Percentiles rank a stretch among this genome's conserved stretches.
These are phyloP conservation scores for Aspidiotus rigidus DNA, from an alignment of 2,888 invertebrate species.

Conservation along the genomic window DNA sequence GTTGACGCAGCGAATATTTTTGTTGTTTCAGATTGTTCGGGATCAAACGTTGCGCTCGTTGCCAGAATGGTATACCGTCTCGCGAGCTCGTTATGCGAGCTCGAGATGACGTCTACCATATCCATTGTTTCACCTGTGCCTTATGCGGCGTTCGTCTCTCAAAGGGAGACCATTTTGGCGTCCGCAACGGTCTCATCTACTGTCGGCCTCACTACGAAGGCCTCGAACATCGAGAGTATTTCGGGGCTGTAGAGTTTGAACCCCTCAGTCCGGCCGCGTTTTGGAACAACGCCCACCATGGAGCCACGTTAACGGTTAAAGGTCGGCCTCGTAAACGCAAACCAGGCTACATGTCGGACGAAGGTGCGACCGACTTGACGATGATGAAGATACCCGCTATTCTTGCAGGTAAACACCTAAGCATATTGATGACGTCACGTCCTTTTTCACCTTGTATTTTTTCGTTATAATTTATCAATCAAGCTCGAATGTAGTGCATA, in stretches of 20 bases:
- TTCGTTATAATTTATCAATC: not conserved
- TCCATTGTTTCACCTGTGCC: slow-evolving; percentile 80
- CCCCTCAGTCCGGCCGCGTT: slow-evolving; percentile 44
- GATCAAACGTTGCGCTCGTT: slow-evolving; percentile 74
- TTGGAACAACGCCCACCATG: slow-evolving; percentile 45
- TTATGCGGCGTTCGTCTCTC: slow-evolving; percentile 72
- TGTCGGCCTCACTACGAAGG: slow-evolving; percentile 61
- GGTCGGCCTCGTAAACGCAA: slow-evolving; percentile 74
- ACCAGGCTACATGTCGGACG: slow-evolving; percentile 41
- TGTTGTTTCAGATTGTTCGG: slow-evolving; percentile 68
- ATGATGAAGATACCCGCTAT: slow-evolving; percentile 26
- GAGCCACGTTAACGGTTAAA: slow-evolving; percentile 46
- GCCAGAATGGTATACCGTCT: slow-evolving; percentile 72
- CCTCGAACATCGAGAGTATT: slow-evolving; percentile 42
- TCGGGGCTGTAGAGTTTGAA: slow-evolving; percentile 38
- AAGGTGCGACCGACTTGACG: slow-evolving; percentile 26
- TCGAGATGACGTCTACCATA: slow-evolving; percentile 75
- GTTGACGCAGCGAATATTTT: no score
- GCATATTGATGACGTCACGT: no score
- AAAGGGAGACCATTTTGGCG: slow-evolving; percentile 85
- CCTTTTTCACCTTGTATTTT: no score
- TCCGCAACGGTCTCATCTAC: slow-evolving; percentile 59
- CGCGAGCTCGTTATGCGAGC: slow-evolving; percentile 88
- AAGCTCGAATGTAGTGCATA: no score
- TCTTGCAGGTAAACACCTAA: slow-evolving; percentile 9